Conservation (phyloP, 1,140 invertebrate species). For the Elysia chlorotica region DNA sequence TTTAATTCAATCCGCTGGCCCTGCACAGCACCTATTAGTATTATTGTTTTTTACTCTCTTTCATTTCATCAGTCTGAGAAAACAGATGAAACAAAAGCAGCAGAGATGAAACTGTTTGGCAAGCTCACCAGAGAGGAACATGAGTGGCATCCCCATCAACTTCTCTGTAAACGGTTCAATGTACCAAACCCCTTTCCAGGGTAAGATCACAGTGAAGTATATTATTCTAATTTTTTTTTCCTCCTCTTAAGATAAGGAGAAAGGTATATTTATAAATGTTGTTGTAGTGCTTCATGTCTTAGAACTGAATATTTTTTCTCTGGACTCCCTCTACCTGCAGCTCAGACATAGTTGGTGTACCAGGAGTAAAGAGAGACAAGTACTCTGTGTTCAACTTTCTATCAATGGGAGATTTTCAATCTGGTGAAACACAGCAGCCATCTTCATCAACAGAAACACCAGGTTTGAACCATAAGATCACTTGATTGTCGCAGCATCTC, state of each 20-base stretch:
- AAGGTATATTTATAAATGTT: neutral
- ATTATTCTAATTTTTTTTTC: neutral
- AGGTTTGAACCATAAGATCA: too few relatives aligned
- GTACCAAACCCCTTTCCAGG: slow-evolving; percentile 83
- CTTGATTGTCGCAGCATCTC: too few relatives aligned
- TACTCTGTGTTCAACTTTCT: slow-evolving; percentile 80
- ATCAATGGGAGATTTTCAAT: slow-evolving; percentile 57
- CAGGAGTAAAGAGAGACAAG: slow-evolving; percentile 67
- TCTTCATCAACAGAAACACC: too few relatives aligned
- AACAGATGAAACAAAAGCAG: slow-evolving; percentile 67
- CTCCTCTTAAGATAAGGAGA: neutral
- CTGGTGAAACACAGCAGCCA: neutral
- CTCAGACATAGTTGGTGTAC: slow-evolving; percentile 54
- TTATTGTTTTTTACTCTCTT: slow-evolving; percentile 5
- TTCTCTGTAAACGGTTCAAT: slow-evolving; percentile 94
- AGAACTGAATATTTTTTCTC: too few relatives aligned
- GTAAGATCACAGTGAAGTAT: slow-evolving; percentile 46
- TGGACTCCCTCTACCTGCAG: too few relatives aligned
- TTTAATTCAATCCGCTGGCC: too few relatives aligned
- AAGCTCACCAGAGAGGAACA: slow-evolving; percentile 73
- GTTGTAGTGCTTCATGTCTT: too few relatives aligned
- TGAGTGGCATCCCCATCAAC: slow-evolving; percentile 83
- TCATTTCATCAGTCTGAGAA: slow-evolving; percentile 37
- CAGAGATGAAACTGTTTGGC: slow-evolving; percentile 82
- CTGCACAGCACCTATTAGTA: too few relatives aligned